A percentile compares a stretch with the other conserved stretches of the same genome.
Evolutionary conservation across 2,888 invertebrate species (phyloP).

Genomic region (Venusia cambrica): DNA sequence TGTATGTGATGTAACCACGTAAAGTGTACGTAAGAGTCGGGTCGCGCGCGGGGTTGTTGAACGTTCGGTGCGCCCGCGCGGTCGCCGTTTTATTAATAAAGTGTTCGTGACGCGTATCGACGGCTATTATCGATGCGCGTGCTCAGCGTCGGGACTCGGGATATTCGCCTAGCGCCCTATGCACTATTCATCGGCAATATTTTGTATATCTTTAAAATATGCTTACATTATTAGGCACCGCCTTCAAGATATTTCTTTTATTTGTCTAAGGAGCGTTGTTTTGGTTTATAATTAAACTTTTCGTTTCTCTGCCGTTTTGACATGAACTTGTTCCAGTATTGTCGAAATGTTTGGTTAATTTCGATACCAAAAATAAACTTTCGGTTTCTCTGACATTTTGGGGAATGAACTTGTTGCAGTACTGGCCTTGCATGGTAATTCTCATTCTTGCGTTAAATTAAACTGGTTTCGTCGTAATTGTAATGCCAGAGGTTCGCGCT

Average conservation of each 20-base stretch:
- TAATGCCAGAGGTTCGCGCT: too few species aligned
- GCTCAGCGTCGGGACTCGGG: constrained; percentile 44
- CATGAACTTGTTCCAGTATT: too few species aligned
- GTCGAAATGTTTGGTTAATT: too few species aligned
- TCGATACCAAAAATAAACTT: too few species aligned
- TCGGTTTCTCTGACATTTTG: background rate
- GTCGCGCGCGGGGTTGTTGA: constrained; percentile 70
- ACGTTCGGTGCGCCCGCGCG: constrained; percentile 57
- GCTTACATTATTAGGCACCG: too few species aligned
- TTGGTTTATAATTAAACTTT: too few species aligned
- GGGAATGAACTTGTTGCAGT: constrained; percentile 2
- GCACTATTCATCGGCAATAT: constrained; percentile 39
- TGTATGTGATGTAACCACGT: constrained; percentile 53
- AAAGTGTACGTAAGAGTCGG: constrained; percentile 48
- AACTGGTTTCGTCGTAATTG: constrained; percentile 3
- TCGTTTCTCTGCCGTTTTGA: too few species aligned
- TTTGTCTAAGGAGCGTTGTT: too few species aligned
- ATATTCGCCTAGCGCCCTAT: constrained; percentile 10
- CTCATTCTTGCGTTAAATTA: constrained; percentile 7
- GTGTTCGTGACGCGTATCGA: constrained; percentile 73
- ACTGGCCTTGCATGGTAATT: constrained; percentile 9
- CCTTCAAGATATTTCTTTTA: too few species aligned
- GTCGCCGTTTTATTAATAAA: constrained; percentile 77
- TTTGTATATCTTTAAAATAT: too few species aligned
- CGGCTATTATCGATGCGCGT: constrained; percentile 72